Evolutionary conservation across 2,113 vertebrate genomes (phyloP).

Genomic region (Cheirogaleus medius): DNA sequence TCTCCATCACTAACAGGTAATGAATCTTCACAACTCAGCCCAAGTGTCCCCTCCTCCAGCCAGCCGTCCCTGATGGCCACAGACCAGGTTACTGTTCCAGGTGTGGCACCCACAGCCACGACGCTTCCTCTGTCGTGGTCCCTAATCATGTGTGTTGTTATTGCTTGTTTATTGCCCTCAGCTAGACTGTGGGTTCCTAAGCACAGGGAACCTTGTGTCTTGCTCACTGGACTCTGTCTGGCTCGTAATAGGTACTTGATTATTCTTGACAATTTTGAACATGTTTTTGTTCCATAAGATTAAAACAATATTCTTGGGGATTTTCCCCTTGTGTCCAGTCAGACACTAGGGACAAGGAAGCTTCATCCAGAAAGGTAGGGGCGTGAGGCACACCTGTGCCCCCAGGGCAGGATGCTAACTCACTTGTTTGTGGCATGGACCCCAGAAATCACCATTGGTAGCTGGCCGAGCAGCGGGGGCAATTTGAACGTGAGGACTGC

Average conservation of each 20-base stretch:
- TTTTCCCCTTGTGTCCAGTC: neutral
- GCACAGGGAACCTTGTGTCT: neutral
- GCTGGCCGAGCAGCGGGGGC: neutral
- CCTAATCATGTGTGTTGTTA: neutral
- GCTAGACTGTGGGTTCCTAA: neutral
- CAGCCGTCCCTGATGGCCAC: neutral
- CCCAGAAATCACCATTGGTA: neutral
- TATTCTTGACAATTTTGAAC: neutral
- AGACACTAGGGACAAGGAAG: neutral
- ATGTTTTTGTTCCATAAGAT: neutral
- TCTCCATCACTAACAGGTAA: neutral
- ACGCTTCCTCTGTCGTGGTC: neutral
- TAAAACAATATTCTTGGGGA: neutral
- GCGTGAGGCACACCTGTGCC: too few relatives aligned
- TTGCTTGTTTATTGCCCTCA: neutral
- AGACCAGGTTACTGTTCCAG: neutral
- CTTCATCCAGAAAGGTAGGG: neutral
- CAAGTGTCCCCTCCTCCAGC: neutral
- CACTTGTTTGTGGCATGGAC: neutral
- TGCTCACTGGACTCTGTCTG: neutral
- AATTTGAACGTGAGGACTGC: fast-evolving
- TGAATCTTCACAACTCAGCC: neutral
- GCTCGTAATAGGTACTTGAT: neutral
- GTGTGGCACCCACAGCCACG: fast-evolving
- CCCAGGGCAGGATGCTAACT: neutral